Base-by-base conservation (phyloP, 2,797 vertebrate genomes). In the Heterohyrax brucei region DNA sequence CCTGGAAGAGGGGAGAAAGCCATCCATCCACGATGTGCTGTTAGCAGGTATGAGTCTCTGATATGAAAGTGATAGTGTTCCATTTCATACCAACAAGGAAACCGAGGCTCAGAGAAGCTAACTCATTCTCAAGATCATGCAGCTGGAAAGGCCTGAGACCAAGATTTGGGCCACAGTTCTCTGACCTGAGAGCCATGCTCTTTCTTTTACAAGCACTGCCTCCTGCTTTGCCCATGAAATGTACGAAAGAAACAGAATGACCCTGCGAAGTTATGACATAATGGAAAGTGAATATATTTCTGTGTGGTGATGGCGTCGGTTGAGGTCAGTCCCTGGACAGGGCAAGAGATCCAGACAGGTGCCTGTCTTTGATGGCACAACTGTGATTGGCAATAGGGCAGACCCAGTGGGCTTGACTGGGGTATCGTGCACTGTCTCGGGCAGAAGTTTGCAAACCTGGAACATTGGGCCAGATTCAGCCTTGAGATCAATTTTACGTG, bases 401-500 rank as follows among this genome's bases (percentile, higher is more conserved):
- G 13, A 3, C 24, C 18, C 6, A 5, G 64, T 24, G 30, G 46
- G 33, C n/a, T 8, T 59, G 50, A 18, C 77, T 14, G 8, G 79
- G 73, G 70, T 3, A 3, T 4, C 4, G 10, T 44, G 33, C 33
- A 21, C 4, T 39, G 14, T 64, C 66, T 64, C 87, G 39, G 24
- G 70, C 16, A 18, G 56, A 53, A 7, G n/a, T 48, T 95, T 83
- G 16, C n/a, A 48, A 10, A 22, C 33, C 14, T 7, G 39, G 59
- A 24, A 2, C n/a, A 1, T 19, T 0, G 9, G 75, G 50, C 24
- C 86, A 87, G 72, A 66, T 81, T 89, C 53, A 87, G 30, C 77
- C 59, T n/a, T 62, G 53, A 70, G 39, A 56, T 76, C 2, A 28
- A 30, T 91, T 96, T 91, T 85, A 18, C 66, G 95, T 87, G 80